Evolutionary conservation across 1,140 invertebrate species (phyloP).

Genomic region (Ylistrum balloti): DNA sequence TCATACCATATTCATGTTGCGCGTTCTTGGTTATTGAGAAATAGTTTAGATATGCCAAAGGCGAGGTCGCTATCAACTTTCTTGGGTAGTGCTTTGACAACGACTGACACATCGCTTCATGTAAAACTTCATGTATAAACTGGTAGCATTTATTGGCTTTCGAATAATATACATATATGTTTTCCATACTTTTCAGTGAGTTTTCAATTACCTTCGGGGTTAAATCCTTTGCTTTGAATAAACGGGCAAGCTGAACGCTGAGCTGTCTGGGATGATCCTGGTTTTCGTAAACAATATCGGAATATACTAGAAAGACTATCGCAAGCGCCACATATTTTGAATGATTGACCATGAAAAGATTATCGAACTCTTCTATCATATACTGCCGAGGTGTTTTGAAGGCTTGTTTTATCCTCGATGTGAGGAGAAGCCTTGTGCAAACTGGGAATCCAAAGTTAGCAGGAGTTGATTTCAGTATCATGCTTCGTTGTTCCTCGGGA

Average conservation of each 20-base stretch:
- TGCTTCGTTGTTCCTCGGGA: not conserved
- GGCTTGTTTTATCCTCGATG: not conserved
- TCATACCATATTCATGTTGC: not conserved
- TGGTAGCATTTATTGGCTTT: not conserved
- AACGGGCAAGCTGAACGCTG: not conserved
- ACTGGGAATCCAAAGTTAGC: constrained; percentile 25
- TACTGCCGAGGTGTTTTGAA: not conserved
- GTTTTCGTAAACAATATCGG: constrained; percentile 23
- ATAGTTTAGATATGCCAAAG: not conserved
- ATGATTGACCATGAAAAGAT: not conserved
- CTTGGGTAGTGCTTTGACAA: not conserved
- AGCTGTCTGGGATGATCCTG: not conserved
- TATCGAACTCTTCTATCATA: not conserved
- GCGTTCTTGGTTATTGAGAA: constrained; percentile 6
- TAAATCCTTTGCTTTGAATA: not conserved
- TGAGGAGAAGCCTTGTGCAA: constrained; percentile 30
- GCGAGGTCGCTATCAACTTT: not conserved
- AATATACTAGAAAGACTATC: not conserved
- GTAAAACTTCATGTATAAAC: constrained; percentile 6
- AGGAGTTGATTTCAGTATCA: not conserved
- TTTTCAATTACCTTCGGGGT: not conserved
- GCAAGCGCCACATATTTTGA: constrained; percentile 24
- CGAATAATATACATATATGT: not conserved
- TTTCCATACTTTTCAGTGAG: not conserved
- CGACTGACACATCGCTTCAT: not conserved